Evolutionary conservation across 2,113 vertebrate genomes (phyloP), one percentile per base, ranked within the genome.

Genomic region (Enhydra lutris): DNA sequence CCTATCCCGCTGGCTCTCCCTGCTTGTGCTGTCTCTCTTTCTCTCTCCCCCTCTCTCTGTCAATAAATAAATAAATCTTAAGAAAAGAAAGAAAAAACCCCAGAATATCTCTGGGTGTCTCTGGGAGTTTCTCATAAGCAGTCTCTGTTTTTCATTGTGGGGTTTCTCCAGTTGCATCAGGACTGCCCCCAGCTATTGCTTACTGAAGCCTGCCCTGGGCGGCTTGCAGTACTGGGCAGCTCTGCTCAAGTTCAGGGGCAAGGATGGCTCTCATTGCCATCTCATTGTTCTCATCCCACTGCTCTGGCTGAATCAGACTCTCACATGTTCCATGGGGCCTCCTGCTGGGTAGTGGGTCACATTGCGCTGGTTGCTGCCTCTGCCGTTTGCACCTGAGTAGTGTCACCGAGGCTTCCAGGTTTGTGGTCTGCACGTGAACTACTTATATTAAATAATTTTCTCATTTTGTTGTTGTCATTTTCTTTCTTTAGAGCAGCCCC

Each of bases 251-350:
- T 57, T 29, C 6, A 34, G 11, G 21, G 65, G 36, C 18, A 55
- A 7, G 34, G 52, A 13, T 3, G 2, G 6, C 50, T 34, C 12
- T 2, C 8, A 14, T 42, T 50, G 12, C 55, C 9, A 9, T 12
- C 24, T 39, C 29, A 4, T 24, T 24, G 29, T 8, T 59, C 34
- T 91, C 36, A 34, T 15, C 7, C 23, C 3, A 4, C 5, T 82
- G 57, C 82, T 83, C 15, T 84, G 13, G 42, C n/a, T 61, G 76
- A 47, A 26, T 84, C 29, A 94, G 92, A 31, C 55, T 7, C 31
- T 59, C 3, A 0, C 3, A 4, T 6, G 42, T 59, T 57, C 31
- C 23, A 5, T 0, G 5, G 2, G 24, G 52, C 74, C 29, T 85
- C 34, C 71, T 59, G 29, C 20, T 91, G 76, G 71, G 36, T 20